phyloP scores from a whole-genome alignment of 2,797 vertebrate species.

The Otolemur crassicaudatus region DNA sequence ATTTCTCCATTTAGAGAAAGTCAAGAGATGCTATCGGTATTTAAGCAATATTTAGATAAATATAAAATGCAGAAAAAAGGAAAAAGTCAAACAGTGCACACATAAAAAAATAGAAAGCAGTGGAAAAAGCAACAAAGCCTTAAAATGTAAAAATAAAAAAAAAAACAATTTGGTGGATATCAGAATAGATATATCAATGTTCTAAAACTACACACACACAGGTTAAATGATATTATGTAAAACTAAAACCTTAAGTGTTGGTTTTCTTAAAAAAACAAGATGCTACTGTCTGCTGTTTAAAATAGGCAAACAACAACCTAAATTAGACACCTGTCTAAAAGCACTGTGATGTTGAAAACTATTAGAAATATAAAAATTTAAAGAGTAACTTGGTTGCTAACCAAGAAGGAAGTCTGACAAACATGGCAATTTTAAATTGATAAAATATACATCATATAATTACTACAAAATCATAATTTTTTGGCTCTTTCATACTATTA shows the following conservation, averaged over 20 bases:
- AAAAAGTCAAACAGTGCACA: neutral
- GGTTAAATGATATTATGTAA: neutral
- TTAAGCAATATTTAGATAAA: slow-evolving; percentile 5
- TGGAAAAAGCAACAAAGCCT: neutral
- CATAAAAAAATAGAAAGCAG: neutral
- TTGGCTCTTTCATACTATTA: neutral
- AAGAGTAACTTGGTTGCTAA: neutral
- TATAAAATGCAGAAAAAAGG: neutral
- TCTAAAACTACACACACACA: neutral
- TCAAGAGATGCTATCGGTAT: neutral
- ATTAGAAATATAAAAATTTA: neutral
- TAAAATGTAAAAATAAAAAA: neutral
- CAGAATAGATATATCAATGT: neutral
- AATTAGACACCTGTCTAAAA: neutral
- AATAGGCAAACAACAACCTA: neutral
- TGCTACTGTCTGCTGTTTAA: neutral
- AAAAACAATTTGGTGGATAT: neutral
- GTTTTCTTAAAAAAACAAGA: neutral
- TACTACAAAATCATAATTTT: neutral
- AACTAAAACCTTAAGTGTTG: neutral
- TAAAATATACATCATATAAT: neutral
- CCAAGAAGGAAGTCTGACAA: neutral
- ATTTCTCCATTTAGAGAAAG: neutral
- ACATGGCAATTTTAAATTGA: neutral
- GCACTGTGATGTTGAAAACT: neutral